Conservation (phyloP, 2,797 vertebrate species). For the Neopelma chrysocephalum region DNA sequence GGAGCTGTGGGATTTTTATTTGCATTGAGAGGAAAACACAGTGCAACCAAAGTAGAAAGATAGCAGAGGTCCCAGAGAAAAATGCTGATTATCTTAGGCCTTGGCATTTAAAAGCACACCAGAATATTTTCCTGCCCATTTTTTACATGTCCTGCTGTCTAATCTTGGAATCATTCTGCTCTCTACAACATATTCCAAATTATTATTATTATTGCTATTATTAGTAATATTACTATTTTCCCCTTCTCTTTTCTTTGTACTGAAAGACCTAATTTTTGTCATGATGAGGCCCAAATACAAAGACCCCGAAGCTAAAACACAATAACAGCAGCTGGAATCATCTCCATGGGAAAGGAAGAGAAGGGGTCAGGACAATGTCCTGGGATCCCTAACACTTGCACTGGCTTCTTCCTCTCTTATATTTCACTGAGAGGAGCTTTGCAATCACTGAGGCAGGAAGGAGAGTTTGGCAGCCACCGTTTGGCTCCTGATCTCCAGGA, state of each 20-base stretch:
- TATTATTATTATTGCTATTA: background rate
- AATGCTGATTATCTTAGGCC: background rate
- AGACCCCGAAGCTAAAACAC: background rate
- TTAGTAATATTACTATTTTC: background rate
- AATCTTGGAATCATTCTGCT: background rate
- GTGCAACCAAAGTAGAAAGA: background rate
- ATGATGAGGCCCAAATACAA: background rate
- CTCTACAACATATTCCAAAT: background rate
- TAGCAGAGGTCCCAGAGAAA: background rate
- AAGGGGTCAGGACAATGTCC: background rate
- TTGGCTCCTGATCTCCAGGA: background rate
- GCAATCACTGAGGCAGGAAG: background rate
- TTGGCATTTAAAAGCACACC: background rate
- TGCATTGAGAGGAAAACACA: background rate
- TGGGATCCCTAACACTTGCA: background rate
- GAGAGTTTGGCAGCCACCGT: background rate
- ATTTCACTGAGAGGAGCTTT: background rate
- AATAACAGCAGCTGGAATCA: background rate
- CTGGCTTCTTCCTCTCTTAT: background rate
- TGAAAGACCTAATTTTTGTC: background rate
- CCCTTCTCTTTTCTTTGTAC: background rate
- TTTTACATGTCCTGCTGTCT: background rate
- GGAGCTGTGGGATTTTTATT: background rate
- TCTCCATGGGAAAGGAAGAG: background rate
- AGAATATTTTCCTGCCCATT: background rate